Percentiles rank a stretch among this genome's conserved stretches.
phyloP scores from a whole-genome alignment of 2,797 vertebrate genomes.

The Pseudopleuronectes americanus region DNA sequence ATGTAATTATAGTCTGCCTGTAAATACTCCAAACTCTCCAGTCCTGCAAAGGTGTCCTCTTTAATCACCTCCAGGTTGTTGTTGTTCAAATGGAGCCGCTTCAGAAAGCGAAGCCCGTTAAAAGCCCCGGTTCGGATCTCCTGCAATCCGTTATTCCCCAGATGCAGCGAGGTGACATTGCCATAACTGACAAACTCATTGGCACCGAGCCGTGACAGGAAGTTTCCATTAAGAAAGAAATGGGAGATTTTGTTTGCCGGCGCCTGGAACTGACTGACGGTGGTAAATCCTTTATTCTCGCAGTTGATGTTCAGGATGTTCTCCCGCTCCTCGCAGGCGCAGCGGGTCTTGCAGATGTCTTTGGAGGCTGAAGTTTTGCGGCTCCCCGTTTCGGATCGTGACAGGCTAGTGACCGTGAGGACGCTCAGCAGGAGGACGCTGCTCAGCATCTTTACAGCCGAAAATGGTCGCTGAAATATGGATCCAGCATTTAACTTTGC shows the following conservation, averaged over 20 bases:
- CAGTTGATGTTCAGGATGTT: constrained; percentile 97
- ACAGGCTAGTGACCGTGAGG: constrained; percentile 92
- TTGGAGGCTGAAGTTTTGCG: constrained; percentile 92
- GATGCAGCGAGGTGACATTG: constrained; percentile 94
- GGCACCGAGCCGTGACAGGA: constrained; percentile 90
- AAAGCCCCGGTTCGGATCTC: constrained; percentile 94
- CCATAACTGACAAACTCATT: constrained; percentile 97
- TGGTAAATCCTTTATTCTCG: constrained; percentile 97
- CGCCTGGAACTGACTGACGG: constrained; percentile 90
- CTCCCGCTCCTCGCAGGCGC: constrained; percentile 95
- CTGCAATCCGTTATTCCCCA: constrained; percentile 97
- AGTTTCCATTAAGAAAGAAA: constrained; percentile 96
- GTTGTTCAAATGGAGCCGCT: constrained; percentile 96
- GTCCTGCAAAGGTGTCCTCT: constrained; percentile 93
- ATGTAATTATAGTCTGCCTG: constrained; percentile 99
- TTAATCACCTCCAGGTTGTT: constrained; percentile 95
- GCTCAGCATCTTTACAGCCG: constrained; percentile 95
- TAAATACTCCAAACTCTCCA: constrained; percentile 97
- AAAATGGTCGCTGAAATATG: constrained; percentile 65
- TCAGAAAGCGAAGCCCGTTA: constrained; percentile 91
- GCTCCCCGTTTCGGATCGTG: constrained; percentile 88
- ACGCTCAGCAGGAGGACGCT: constrained; percentile 93
- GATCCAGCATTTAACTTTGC: constrained; percentile 77
- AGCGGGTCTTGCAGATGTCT: constrained; percentile 97
- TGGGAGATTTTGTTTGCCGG: constrained; percentile 95